Base-by-base conservation (phyloP, 2,113 vertebrate species). In the Hipposideros armiger region DNA sequence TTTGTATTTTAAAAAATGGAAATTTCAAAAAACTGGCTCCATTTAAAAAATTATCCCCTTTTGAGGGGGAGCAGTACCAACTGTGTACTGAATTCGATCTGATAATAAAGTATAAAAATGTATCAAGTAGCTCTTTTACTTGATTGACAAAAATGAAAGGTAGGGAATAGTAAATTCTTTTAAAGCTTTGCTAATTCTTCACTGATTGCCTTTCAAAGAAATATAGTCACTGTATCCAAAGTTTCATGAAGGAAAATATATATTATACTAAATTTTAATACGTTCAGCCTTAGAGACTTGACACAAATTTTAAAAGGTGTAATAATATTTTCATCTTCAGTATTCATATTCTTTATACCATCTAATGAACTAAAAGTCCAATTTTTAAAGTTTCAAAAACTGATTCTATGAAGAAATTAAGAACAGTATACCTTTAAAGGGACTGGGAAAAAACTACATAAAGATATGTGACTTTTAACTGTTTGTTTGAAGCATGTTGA, bases 1-100 rank as follows among this genome's bases (percentile, higher is more conserved):
- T 92, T 94, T 92, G 40, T 87, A 74, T 82, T 93, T 80, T 47
- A 90, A 88, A 95, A 93, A 64, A 20, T 76, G 45, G 67, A 88
- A 90, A 84, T 95, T 92, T 91, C 0, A 69, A 95, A 90, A 86
- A 30, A 54, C 70, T 90, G 90, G 32, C 36, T 87, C 8, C 69
- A 36, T 87, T 88, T 78, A 47, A 90, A 90, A 81, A 81, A 58
- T 69, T 69, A 64, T 11, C 64, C 16, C 69, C n/a, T 58, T 85
- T 73, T 85, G 47, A 95, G 92, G 11, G 69, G 64, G 85, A 81
- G 45, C 70, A 91, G 22, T 86, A 56, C 64, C 47, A 30, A 32
- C n/a, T 74, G n/a, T 60, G 36, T 74, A 26, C 22, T 66, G 45
- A 89, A 69, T 90, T 83, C 32, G 77, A 1, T 50, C 70, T 91